These are phyloP conservation scores for Chelonus insularis DNA, from an alignment of 1,140 invertebrate species.

Conservation along the genomic window DNA sequence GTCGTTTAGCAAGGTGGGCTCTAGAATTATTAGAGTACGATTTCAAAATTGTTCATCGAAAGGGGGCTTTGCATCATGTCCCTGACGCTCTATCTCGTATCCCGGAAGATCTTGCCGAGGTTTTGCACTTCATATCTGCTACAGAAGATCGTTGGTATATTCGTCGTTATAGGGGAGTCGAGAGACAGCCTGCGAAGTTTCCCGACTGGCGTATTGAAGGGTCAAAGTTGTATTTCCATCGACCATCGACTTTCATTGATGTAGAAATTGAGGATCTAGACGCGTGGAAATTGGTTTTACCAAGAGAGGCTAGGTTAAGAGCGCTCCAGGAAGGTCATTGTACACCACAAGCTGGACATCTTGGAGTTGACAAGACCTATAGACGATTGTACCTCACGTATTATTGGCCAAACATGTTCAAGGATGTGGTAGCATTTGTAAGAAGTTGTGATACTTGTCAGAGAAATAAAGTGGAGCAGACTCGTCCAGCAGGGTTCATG, in stretches of 20 bases:
- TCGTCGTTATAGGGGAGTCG: not conserved
- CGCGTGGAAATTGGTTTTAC: not conserved
- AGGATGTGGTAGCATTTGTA: not conserved
- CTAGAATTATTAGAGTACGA: not conserved
- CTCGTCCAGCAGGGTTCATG: not conserved
- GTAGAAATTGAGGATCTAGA: not conserved
- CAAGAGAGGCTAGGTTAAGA: too few relatives aligned
- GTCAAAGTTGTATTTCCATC: not conserved
- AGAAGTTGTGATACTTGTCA: not conserved
- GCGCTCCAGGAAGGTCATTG: not conserved
- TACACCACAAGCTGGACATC: not conserved
- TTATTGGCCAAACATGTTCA: not conserved
- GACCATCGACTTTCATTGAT: not conserved
- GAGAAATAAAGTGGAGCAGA: not conserved
- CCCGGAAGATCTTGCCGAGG: not conserved
- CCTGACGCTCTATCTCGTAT: constrained; percentile 35
- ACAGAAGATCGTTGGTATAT: not conserved
- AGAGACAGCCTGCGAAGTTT: not conserved
- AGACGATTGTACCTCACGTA: not conserved
- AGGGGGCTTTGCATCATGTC: constrained; percentile 31
- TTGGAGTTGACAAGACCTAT: not conserved
- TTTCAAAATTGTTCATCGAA: constrained; percentile 22
- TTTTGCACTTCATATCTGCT: not conserved
- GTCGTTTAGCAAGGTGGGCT: constrained; percentile 2
- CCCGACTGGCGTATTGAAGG: constrained; percentile 7